Base-by-base conservation (phyloP, 2,797 vertebrate genomes). In the Galagoides demidoff region DNA sequence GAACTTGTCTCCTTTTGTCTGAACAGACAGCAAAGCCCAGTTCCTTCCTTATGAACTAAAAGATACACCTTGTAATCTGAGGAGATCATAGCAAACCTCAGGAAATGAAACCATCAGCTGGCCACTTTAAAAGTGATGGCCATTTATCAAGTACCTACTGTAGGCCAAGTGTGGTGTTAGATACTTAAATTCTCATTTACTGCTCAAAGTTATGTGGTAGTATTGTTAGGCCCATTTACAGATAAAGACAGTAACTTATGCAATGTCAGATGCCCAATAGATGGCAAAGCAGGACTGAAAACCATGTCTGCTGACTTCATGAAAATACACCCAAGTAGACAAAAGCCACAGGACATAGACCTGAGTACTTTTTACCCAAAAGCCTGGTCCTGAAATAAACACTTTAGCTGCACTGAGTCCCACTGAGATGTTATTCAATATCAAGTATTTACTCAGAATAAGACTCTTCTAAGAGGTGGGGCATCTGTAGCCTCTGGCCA, bases 91-190 rank as follows among this genome's bases (percentile, higher is more conserved):
- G 29, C 1, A 20, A 90, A 59, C 29, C 27, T 89, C 7, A 77
- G 39, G 57, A 88, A 90, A 86, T 90, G 74, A 97, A 61, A 87
- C 45, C 11, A 71, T 90, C 43, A 73, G 25, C 29, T 63, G 23
- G 20, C 13, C 61, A 82, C 16, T 82, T 95, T 45, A 92, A 86
- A 91, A 95, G 63, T 10, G 1, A 52, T 78, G 16, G 25, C 14
- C 29, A 34, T 78, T 93, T 64, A 29, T 77, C 19, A 83, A 64
- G 83, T 74, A 37, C 19, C 77, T 84, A 23, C 19, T 70, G 1
- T 78, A 37, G 27, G 16, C 37, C 17, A 64, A 34, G 13, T 6
- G 29, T 71, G n/a, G 29, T 23, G 52, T 43, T 89, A 52, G 37
- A 23, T 27, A 45, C 31, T 89, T 68, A 63, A 68, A 29, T 61